Evolutionary conservation across 2,113 vertebrate species (phyloP).

Genomic region (Lophura nycthemera): DNA sequence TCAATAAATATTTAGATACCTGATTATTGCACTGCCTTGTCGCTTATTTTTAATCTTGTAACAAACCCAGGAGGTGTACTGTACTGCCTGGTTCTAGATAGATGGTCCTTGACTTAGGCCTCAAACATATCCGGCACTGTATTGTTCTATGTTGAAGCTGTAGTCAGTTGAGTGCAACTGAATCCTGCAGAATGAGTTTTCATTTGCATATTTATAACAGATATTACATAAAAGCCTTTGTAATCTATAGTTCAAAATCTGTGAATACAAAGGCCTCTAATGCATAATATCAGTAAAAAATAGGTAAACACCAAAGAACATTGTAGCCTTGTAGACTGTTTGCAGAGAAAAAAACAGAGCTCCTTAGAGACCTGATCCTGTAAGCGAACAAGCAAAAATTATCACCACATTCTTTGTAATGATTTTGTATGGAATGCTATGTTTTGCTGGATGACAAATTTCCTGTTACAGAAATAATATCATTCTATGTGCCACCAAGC

Average conservation of each 20-base stretch:
- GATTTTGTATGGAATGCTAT: not conserved
- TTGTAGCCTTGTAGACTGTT: not conserved
- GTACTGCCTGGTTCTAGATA: not conserved
- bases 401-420: not conserved
- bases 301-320: not conserved
- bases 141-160: constrained; percentile 16
- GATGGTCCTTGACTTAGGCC: not conserved
- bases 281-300: not conserved
- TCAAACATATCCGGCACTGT: not conserved
- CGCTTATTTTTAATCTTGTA: not conserved
- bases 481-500: not conserved
- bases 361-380: not conserved
- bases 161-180: constrained; percentile 5
- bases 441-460: constrained; percentile 28
- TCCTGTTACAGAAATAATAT: constrained; percentile 40
- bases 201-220: constrained; percentile 45
- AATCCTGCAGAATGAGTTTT: constrained; percentile 14
- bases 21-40: not conserved
- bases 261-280: not conserved
- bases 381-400: not conserved
- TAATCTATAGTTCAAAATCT: constrained; percentile 34
- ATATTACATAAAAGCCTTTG: constrained; percentile 50
- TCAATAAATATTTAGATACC: not conserved
- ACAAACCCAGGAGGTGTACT: not conserved
- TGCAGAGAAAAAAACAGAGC: constrained; percentile 2